Conservation (phyloP, 2,888 invertebrate genomes). For the Andricus quercusramuli region DNA sequence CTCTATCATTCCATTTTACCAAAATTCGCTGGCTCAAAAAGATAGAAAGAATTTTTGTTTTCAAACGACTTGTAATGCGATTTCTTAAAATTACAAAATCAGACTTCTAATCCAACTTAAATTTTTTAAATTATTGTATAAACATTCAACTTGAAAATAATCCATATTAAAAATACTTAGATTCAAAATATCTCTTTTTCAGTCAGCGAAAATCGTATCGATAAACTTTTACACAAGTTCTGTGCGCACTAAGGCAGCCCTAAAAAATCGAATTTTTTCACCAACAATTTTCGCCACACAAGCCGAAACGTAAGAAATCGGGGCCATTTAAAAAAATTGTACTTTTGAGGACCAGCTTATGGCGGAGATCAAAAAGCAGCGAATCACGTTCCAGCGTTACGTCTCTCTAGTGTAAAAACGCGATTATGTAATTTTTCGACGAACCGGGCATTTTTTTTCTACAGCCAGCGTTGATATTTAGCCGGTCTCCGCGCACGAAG, state of each 20-base stretch:
- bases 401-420: conserved; percentile 23
- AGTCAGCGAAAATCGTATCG: not conserved
- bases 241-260: not conserved
- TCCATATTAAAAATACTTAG: not conserved
- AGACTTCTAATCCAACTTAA: not conserved
- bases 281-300: not conserved
- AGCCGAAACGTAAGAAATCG: not conserved
- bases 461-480: conserved; percentile 29
- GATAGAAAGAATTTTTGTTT: not conserved
- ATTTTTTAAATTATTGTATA: no score
- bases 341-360: conserved; percentile 17
- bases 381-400: conserved; percentile 24
- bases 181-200: not conserved
- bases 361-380: conserved; percentile 11
- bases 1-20: not conserved
- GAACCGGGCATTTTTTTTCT: conserved; percentile 15
- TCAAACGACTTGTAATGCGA: not conserved
- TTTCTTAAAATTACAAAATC: not conserved
- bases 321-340: not conserved
- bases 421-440: conserved; percentile 36
- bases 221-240: not conserved
- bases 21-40: conserved; percentile 20
- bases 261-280: conserved; percentile 11
- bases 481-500: conserved; percentile 48
- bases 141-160: not conserved